phyloP scores from a whole-genome alignment of 1,140 invertebrate species.

The Sitophilus oryzae region DNA sequence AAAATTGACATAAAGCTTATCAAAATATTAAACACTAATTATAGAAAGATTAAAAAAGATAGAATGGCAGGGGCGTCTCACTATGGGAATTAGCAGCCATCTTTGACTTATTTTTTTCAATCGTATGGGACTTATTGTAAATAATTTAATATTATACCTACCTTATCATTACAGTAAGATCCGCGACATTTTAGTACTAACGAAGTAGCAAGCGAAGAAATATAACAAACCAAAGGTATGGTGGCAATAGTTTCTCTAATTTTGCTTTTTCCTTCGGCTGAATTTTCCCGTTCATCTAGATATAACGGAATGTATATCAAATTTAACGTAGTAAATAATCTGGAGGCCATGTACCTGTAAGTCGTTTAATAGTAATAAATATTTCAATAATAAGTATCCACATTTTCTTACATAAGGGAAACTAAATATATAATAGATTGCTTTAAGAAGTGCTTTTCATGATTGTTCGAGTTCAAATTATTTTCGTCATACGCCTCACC shows the following conservation, averaged over 20 bases:
- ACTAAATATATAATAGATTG: constrained; percentile 52
- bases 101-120: not conserved
- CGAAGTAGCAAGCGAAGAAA: constrained; percentile 77
- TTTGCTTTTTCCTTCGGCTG: constrained; percentile 38
- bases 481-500: constrained; percentile 24
- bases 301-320: constrained; percentile 84
- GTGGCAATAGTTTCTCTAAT: constrained; percentile 66
- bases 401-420: constrained; percentile 49
- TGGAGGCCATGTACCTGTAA: constrained; percentile 69
- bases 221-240: constrained; percentile 78
- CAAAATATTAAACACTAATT: too few relatives aligned
- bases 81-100: constrained; percentile 1
- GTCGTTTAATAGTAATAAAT: not conserved
- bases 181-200: constrained; percentile 67
- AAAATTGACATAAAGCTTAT: too few relatives aligned
- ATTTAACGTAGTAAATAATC: constrained; percentile 77
- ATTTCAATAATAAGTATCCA: not conserved
- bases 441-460: constrained; percentile 44
- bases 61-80: not conserved
- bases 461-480: constrained; percentile 18
- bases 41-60: too few relatives aligned
- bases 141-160: constrained; percentile 6
- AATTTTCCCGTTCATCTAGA: constrained; percentile 65
- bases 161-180: constrained; percentile 41
- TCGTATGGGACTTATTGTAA: not conserved